These are phyloP conservation scores for Hypomesus transpacificus DNA, from an alignment of 2,113 vertebrate species.

Conservation along the genomic window DNA sequence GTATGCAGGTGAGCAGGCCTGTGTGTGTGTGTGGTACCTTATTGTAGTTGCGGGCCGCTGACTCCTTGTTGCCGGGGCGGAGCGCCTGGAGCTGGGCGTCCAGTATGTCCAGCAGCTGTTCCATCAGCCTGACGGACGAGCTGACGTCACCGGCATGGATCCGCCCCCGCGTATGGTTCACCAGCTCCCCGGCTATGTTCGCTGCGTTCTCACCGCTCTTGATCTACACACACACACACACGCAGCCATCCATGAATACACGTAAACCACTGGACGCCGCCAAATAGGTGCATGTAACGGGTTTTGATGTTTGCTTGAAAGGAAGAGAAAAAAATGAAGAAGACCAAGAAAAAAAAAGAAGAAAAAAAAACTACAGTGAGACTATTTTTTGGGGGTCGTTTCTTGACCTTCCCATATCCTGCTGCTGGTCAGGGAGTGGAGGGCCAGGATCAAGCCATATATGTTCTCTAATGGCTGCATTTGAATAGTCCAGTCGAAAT, in stretches of 20 bases:
- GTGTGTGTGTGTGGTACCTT: slow-evolving; percentile 71
- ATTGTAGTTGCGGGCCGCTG: slow-evolving; percentile 87
- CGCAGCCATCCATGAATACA: slow-evolving; percentile 19
- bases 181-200: slow-evolving; percentile 88
- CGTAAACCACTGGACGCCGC: slow-evolving; percentile 2
- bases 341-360: no score
- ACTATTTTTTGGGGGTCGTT: no score
- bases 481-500: slow-evolving; percentile 52
- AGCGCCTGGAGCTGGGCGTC: slow-evolving; percentile 91
- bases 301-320: no score
- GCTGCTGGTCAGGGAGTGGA: not conserved
- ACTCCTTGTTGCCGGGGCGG: slow-evolving; percentile 86
- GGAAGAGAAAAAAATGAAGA: no score
- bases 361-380: no score
- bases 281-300: no score
- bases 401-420: not conserved
- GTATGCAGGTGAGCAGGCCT: not conserved
- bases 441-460: slow-evolving; percentile 12
- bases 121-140: slow-evolving; percentile 88
- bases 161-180: slow-evolving; percentile 85
- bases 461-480: slow-evolving; percentile 56
- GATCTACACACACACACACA: slow-evolving; percentile 71
- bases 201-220: slow-evolving; percentile 95
- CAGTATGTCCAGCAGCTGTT: slow-evolving; percentile 92
- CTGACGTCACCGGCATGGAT: slow-evolving; percentile 93